Evolutionary conservation across 2,113 vertebrate genomes (phyloP).

Genomic region (Henicopernis longicauda): DNA sequence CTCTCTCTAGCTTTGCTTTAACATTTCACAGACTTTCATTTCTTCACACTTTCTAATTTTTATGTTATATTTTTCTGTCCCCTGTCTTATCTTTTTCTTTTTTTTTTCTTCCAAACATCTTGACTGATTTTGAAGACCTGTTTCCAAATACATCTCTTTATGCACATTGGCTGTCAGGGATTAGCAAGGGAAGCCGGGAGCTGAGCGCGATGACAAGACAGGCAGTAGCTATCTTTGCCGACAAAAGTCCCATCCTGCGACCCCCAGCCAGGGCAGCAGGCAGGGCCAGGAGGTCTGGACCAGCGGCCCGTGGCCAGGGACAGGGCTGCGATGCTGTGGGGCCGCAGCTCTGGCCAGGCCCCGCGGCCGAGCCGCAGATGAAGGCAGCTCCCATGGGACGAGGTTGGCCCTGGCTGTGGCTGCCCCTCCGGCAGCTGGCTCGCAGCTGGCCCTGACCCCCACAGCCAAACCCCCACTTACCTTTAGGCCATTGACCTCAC

Average conservation of each 20-base stretch:
- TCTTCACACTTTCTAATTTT: not conserved
- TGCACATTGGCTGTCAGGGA: not conserved
- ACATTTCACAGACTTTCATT: not conserved
- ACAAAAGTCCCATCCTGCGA: accelerated
- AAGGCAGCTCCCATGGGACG: not conserved
- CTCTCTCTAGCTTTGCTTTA: not conserved
- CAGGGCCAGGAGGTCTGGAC: accelerated
- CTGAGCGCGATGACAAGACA: accelerated
- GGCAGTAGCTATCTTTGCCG: not conserved
- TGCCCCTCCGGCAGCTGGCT: not conserved
- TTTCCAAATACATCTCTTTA: not conserved
- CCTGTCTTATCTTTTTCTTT: not conserved
- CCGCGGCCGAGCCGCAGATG: not conserved
- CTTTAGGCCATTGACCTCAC: not conserved
- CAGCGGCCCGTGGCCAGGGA: not conserved
- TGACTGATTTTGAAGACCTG: not conserved
- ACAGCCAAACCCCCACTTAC: not conserved
- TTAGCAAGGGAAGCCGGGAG: not conserved
- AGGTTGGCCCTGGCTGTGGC: not conserved
- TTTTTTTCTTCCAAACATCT: not conserved
- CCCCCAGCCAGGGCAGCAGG: accelerated
- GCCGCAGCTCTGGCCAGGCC: not conserved
- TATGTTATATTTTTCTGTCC: not conserved
- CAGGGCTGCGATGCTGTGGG: not conserved
- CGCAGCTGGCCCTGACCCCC: not conserved